Percentiles rank a stretch among this genome's conserved stretches.
Evolutionary conservation across 2,888 invertebrate genomes (phyloP).

Genomic region (Neria commutata): DNA sequence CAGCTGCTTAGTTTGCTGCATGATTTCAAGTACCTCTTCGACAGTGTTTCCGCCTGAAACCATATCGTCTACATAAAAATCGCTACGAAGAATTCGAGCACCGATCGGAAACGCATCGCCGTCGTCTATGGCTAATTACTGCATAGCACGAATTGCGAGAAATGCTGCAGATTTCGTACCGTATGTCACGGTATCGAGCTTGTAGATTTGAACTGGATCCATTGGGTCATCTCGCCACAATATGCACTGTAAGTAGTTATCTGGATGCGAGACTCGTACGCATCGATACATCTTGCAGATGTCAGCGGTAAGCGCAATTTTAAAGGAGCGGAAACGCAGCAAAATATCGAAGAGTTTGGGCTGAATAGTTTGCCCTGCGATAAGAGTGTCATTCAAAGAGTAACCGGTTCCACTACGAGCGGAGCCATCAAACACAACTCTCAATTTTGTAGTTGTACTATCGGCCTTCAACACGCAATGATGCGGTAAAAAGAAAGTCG

Average conservation of each 20-base stretch:
- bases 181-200: not conserved
- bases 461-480: slow-evolving; percentile 12
- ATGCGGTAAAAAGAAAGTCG: slow-evolving; percentile 6
- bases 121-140: slow-evolving; percentile 8
- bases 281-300: slow-evolving; percentile 13
- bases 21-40: slow-evolving; percentile 12
- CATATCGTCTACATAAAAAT: slow-evolving; percentile 24
- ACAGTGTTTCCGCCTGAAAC: slow-evolving; percentile 8
- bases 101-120: slow-evolving; percentile 1
- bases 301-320: not conserved
- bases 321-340: slow-evolving; percentile 2
- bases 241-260: slow-evolving; percentile 11
- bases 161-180: slow-evolving; percentile 20
- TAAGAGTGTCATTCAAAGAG: slow-evolving; percentile 6
- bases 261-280: not conserved
- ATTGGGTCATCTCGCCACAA: slow-evolving; percentile 13
- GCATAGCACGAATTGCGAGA: slow-evolving; percentile 9
- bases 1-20: slow-evolving; percentile 6
- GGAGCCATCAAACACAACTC: slow-evolving; percentile 12
- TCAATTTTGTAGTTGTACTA: slow-evolving; percentile 12
- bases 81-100: slow-evolving; percentile 6
- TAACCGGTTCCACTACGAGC: not conserved
- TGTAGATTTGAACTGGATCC: slow-evolving; percentile 5
- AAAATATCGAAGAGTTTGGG: not conserved
- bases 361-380: not conserved